phyloP scores from a whole-genome alignment of 2,113 vertebrate species.

The Nesogale talazaci region DNA sequence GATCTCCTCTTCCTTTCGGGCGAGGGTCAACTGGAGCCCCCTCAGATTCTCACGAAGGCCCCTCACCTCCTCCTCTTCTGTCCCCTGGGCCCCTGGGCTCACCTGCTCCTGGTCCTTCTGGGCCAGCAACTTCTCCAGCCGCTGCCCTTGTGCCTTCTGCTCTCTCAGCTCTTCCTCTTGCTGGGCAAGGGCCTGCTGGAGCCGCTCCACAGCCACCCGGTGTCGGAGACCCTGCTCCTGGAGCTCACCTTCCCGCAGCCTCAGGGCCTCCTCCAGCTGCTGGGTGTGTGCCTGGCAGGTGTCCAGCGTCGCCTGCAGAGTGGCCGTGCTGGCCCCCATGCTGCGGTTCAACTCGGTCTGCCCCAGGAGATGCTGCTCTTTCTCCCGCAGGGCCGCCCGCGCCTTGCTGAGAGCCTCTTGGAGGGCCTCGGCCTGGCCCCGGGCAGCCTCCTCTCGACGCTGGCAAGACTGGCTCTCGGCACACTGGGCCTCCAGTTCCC shows the following conservation, averaged over 20 bases:
- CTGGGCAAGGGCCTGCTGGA: slow-evolving; percentile 65
- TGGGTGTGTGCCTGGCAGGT: slow-evolving; percentile 71
- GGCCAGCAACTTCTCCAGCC: slow-evolving; percentile 60
- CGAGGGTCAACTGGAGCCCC: slow-evolving; percentile 66
- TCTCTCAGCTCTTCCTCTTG: slow-evolving; percentile 67
- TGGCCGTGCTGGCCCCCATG: slow-evolving; percentile 60
- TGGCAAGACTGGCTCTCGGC: slow-evolving; percentile 64
- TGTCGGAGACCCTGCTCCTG: slow-evolving; percentile 50
- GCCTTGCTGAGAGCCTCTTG: slow-evolving; percentile 73
- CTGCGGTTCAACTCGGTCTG: slow-evolving; percentile 75
- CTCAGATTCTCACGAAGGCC: slow-evolving; percentile 62
- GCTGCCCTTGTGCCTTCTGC: slow-evolving; percentile 60
- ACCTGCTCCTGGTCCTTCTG: slow-evolving; percentile 17
- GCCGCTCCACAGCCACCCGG: slow-evolving; percentile 65
- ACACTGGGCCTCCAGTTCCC: slow-evolving; percentile 68
- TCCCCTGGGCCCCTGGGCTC: slow-evolving; percentile 20
- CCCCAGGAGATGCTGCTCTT: slow-evolving; percentile 70
- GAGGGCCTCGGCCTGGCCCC: slow-evolving; percentile 59
- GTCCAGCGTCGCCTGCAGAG: slow-evolving; percentile 66
- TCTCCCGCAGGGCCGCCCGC: slow-evolving; percentile 76
- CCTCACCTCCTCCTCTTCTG: slow-evolving; percentile 51
- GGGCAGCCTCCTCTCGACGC: slow-evolving; percentile 68
- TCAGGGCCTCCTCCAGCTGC: slow-evolving; percentile 75
- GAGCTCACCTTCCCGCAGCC: slow-evolving; percentile 65
- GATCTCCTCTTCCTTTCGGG: slow-evolving; percentile 76